A percentile compares a stretch with the other conserved stretches of the same genome.
Evolutionary conservation across 2,888 invertebrate species (phyloP).

Genomic region (Cantharis nigra): DNA sequence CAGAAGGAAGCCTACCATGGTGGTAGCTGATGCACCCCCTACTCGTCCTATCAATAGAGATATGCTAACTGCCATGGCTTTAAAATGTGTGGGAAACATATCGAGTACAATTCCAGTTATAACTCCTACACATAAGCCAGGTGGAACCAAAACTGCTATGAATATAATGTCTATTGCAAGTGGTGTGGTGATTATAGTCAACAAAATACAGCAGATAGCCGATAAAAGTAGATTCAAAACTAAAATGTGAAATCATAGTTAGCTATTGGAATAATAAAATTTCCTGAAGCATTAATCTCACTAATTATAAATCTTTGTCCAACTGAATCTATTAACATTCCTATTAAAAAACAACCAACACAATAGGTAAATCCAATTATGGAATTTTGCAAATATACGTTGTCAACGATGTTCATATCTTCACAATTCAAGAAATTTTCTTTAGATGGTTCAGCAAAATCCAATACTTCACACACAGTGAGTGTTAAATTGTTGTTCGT

Average conservation of each 20-base stretch:
- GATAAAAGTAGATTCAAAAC: slow-evolving; percentile 16
- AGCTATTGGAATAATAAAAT: background rate
- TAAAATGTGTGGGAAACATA: slow-evolving; percentile 52
- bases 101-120: slow-evolving; percentile 48
- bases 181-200: slow-evolving; percentile 30
- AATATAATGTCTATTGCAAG: slow-evolving; percentile 39
- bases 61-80: slow-evolving; percentile 68
- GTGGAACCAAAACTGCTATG: slow-evolving; percentile 35
- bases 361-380: slow-evolving; percentile 30
- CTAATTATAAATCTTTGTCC: slow-evolving; percentile 33
- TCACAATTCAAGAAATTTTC: background rate
- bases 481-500: slow-evolving; percentile 17
- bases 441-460: background rate
- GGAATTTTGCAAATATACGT: slow-evolving; percentile 33
- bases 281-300: slow-evolving; percentile 5
- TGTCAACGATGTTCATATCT: slow-evolving; percentile 15
- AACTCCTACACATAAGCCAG: slow-evolving; percentile 41
- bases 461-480: slow-evolving; percentile 41
- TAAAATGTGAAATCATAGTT: background rate
- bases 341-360: slow-evolving; percentile 31
- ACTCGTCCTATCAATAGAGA: slow-evolving; percentile 67
- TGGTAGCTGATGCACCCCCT: slow-evolving; percentile 67
- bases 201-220: slow-evolving; percentile 6
- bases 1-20: slow-evolving; percentile 65
- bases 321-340: slow-evolving; percentile 27